Conservation (phyloP, 2,888 invertebrate species). For the Crepidodera aurea region DNA sequence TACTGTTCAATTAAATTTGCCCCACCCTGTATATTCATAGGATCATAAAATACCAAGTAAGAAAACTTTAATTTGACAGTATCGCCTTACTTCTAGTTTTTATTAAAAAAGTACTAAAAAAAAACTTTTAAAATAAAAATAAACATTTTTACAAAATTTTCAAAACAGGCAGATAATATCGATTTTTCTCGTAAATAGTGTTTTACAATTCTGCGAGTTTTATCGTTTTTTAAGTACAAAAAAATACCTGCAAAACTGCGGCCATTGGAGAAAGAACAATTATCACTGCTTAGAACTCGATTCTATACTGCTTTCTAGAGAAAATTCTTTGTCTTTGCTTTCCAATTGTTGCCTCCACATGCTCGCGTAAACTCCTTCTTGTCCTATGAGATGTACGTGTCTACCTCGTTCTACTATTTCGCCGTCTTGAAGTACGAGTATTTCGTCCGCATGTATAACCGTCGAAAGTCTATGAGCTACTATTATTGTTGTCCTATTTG, state of each 20-base stretch:
- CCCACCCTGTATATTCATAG: too few relatives aligned
- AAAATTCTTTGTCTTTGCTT: constrained; percentile 55
- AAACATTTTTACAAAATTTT: too few relatives aligned
- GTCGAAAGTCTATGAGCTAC: constrained; percentile 96
- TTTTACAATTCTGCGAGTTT: neutral
- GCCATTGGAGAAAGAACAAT: neutral
- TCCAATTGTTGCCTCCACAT: constrained; percentile 95
- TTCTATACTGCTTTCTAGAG: constrained; percentile 53
- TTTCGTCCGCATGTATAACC: constrained; percentile 93
- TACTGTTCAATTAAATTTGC: too few relatives aligned
- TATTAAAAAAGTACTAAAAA: too few relatives aligned
- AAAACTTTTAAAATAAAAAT: too few relatives aligned
- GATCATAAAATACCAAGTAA: too few relatives aligned
- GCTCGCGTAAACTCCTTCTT: constrained; percentile 80
- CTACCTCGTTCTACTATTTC: constrained; percentile 91
- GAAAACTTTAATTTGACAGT: too few relatives aligned
- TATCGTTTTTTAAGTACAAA: too few relatives aligned
- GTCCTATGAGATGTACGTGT: constrained; percentile 74
- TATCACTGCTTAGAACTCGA: constrained; percentile 37
- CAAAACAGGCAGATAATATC: too few relatives aligned
- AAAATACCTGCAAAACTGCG: neutral
- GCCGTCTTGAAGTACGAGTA: constrained; percentile 91
- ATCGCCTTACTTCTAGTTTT: too few relatives aligned
- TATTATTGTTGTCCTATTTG: constrained; percentile 89
- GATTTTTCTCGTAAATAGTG: too few relatives aligned